Evolutionary conservation across 2,888 invertebrate genomes (phyloP).

Genomic region (Adelphocoris suturalis): DNA sequence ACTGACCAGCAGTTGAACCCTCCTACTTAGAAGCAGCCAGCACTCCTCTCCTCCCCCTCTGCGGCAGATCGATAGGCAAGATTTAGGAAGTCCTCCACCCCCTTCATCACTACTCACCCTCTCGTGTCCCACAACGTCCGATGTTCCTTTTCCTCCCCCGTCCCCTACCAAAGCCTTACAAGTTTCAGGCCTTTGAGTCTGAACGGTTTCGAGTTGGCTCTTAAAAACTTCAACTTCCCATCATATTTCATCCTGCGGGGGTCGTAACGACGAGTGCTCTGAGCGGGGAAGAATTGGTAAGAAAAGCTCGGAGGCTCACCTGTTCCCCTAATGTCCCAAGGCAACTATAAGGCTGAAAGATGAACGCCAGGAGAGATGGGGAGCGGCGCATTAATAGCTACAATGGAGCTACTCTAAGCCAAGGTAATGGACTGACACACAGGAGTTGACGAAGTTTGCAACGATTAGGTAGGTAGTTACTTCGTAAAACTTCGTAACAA

Average conservation of each 20-base stretch:
- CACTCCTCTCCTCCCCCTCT: conserved; percentile 43
- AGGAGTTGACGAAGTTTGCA: too few relatives aligned
- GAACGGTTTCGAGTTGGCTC: conserved; percentile 57
- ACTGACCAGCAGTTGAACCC: conserved; percentile 65
- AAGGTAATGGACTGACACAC: too few relatives aligned
- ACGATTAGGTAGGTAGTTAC: too few relatives aligned
- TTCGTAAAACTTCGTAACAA: too few relatives aligned
- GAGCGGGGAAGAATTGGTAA: background rate
- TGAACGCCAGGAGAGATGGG: too few relatives aligned
- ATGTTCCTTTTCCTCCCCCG: background rate
- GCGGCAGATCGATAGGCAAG: conserved; percentile 69
- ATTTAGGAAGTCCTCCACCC: conserved; percentile 61
- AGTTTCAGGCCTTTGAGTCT: conserved; percentile 42
- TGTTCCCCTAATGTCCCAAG: conserved; percentile 1
- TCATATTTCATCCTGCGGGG: conserved; percentile 56
- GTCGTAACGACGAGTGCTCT: background rate
- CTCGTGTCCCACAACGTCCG: background rate
- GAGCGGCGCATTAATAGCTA: too few relatives aligned
- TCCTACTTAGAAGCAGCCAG: conserved; percentile 51
- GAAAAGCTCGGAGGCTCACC: background rate
- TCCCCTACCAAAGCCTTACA: conserved; percentile 34
- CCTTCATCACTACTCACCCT: background rate
- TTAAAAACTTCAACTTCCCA: conserved; percentile 53
- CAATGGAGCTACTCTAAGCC: too few relatives aligned
- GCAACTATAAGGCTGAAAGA: background rate